These are phyloP conservation scores for Spodoptera picta DNA, from an alignment of 2,888 invertebrate species.

Conservation along the genomic window DNA sequence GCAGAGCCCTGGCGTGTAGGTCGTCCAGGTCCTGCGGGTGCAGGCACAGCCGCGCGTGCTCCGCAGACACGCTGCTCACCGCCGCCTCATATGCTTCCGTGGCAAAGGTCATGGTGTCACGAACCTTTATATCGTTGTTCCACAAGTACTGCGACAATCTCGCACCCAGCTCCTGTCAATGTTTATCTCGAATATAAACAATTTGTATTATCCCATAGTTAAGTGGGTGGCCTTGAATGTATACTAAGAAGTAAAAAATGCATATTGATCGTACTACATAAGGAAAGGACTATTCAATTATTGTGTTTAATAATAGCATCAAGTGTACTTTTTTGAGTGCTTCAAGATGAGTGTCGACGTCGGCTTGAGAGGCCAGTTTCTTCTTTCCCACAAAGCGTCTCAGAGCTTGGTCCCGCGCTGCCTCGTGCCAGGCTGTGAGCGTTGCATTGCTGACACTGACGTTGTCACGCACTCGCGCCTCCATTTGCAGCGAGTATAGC, in stretches of 20 bases:
- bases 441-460: slow-evolving; percentile 14
- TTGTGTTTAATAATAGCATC: too few relatives aligned
- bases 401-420: slow-evolving; percentile 24
- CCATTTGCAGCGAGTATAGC: slow-evolving; percentile 51
- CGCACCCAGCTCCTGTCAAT: slow-evolving; percentile 58
- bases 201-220: too few relatives aligned
- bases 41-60: slow-evolving; percentile 47
- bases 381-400: slow-evolving; percentile 50
- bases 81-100: slow-evolving; percentile 51
- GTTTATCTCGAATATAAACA: neutral
- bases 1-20: slow-evolving; percentile 24
- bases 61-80: slow-evolving; percentile 34
- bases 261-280: too few relatives aligned
- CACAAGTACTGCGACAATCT: slow-evolving; percentile 46
- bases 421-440: slow-evolving; percentile 6
- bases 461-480: slow-evolving; percentile 50
- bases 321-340: slow-evolving; percentile 29
- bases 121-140: slow-evolving; percentile 59
- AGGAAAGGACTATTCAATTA: too few relatives aligned
- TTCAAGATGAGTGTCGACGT: slow-evolving; percentile 21
- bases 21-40: slow-evolving; percentile 31
- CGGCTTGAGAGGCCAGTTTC: slow-evolving; percentile 41
- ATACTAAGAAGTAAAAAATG: too few relatives aligned
- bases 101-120: slow-evolving; percentile 38
- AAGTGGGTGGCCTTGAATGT: too few relatives aligned